Conservation (phyloP, 2,113 vertebrate species). For the Nematolebias whitei region DNA sequence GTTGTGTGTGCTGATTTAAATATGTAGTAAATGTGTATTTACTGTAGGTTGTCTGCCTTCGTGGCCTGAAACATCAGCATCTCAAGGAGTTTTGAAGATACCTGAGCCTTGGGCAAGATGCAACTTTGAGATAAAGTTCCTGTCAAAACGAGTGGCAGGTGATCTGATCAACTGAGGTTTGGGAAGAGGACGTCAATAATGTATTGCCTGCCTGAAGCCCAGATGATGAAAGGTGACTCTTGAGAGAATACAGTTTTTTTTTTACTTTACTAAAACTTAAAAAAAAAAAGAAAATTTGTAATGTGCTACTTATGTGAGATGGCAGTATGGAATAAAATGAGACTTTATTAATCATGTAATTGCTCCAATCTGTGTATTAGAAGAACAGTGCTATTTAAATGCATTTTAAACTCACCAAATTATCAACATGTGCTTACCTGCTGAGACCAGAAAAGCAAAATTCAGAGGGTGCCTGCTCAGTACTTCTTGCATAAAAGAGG, state of each 20-base stretch:
- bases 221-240: conserved; percentile 15
- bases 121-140: conserved; percentile 32
- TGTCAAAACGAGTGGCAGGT: conserved; percentile 46
- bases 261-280: background rate
- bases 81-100: conserved; percentile 13
- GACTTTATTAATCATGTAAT: background rate
- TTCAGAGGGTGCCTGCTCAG: no score
- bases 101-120: conserved; percentile 26
- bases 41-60: background rate
- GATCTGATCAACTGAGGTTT: conserved; percentile 16
- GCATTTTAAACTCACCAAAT: no score
- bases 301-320: background rate
- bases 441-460: no score
- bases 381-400: no score
- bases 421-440: no score
- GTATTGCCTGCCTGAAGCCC: conserved; percentile 25
- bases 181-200: conserved; percentile 23
- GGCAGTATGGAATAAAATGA: background rate
- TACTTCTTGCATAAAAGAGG: no score
- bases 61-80: conserved; percentile 1
- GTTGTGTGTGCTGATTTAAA: background rate
- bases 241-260: conserved; percentile 1
- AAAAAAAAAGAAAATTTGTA: conserved; percentile 8
- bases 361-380: background rate
- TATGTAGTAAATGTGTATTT: conserved; percentile 14